Evolutionary conservation across 2,888 invertebrate genomes (phyloP), one percentile per base, ranked within the genome.

Genomic region (Aleiodes testaceus): DNA sequence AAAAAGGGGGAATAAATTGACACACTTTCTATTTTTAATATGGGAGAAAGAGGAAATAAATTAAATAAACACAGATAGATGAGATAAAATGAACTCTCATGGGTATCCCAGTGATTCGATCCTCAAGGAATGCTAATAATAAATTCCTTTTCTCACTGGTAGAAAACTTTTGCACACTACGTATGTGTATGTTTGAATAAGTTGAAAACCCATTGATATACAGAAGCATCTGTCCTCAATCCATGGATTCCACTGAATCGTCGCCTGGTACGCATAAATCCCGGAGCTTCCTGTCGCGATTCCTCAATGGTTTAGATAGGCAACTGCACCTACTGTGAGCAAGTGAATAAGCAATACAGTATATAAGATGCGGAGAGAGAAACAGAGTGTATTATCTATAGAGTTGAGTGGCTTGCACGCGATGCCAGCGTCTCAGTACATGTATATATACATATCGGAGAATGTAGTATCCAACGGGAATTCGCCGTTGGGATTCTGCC

Each of bases 391-490:
- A 66, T 16, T 55, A 7, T 55, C 45, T 55, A 53, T 67, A 55
- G 26, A 65, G 52, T 53, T 59, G 70, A 69, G 69, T 66, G 63
- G 61, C 52, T 69, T 61, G 64, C 14, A 64, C 61, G 59, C 59
- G 45, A 67, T 65, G 52, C 22, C 42, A 50, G 44, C 45, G 44
- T 47, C 61, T 68, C 36, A 63, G 68, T 68, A 59, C 61, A 59
- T 77, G 75, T 77, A 77, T 66, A 66, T 77, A 77, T 66, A 66
- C 76, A 76, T 77, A 77, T 78, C 75, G 78, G 71, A 77, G 77
- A 78, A 80, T 78, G 76, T 69, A 77, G 71, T 73, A 80, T 81
- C 84, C 83, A 80, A 79, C 81, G 84, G 82, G 83, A 83, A 84
- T 84, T 82, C 81, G 20, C 44, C 20, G 45, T 45, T 63, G 63